Conservation (phyloP, 2,113 vertebrate species). For the Petaurus breviceps region DNA sequence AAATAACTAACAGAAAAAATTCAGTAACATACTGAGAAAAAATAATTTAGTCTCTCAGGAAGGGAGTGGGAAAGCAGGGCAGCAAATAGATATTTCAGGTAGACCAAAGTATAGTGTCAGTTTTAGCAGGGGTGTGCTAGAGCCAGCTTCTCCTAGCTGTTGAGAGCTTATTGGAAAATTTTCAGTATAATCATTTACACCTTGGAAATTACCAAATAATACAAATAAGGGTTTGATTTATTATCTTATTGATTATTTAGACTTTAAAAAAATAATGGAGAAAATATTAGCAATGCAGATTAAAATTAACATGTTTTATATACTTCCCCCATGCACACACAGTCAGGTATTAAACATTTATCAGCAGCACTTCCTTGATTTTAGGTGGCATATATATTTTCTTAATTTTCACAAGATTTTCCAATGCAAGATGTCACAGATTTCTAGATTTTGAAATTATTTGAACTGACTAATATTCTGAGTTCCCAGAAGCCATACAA, state of each 20-base stretch:
- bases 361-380: background rate
- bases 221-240: background rate
- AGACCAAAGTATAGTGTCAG: background rate
- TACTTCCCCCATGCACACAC: background rate
- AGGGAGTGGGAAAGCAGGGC: background rate
- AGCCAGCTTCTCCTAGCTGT: background rate
- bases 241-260: background rate
- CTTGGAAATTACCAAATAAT: background rate
- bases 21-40: background rate
- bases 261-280: background rate
- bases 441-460: background rate
- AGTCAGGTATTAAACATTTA: background rate
- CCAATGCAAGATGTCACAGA: background rate
- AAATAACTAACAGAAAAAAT: background rate
- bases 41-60: background rate
- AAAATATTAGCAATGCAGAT: background rate
- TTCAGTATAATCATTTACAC: background rate
- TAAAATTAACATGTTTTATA: background rate
- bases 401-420: background rate
- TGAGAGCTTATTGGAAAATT: background rate
- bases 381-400: background rate
- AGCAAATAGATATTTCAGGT: background rate
- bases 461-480: too few relatives aligned
- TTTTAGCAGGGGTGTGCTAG: background rate
- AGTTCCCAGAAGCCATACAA: background rate